Base-by-base conservation (phyloP, 2,797 vertebrate species). In the Acanthis flammea region DNA sequence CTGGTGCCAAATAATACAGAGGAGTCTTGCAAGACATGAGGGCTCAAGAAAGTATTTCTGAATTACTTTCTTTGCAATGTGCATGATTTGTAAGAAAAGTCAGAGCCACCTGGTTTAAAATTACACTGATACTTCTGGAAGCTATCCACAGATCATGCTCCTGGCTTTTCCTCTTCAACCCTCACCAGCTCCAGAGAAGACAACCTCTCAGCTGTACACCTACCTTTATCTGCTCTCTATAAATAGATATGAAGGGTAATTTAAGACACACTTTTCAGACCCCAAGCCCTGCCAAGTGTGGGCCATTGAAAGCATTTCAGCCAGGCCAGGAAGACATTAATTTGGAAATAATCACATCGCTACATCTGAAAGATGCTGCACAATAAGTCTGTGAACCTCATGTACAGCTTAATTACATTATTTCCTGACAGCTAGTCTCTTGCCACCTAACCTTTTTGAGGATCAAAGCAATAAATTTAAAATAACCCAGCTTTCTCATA, bases 341-440 rank as follows among this genome's bases (percentile, higher is more conserved):
- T 92, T 88, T 77, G 74, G 45, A 72, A 79, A 82, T 33, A 88
- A 92, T 65, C 57, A 71, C n/a, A 57, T 9, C 33, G 19, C 44
- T 72, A 42, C 35, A 61, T 44, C 39, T 86, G 63, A 94, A 94
- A 86, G 33, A 62, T 75, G 51, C 54, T 76, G 27, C 85, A 87
- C 39, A 77, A 3, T 74, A 80, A 58, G 62, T 82, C 84, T 91
- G 63, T 86, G 81, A 86, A 83, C 54, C 30, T 90, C 60, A 72
- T 31, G n/a, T 25, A 67, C 30, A 68, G 66, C 47, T 90, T 90
- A 89, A 92, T 73, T 84, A 58, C 51, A 78, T 73, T 83, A 81
- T 80, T 94, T 95, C 82, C 85, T 88, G 85, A 78, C 51, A 94
- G 66, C 24, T 39, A 94, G 13, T 63, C 42, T 86, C 33, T 67